phyloP scores from a whole-genome alignment of 2,113 vertebrate genomes.

The Pelecanoides urinatrix region DNA sequence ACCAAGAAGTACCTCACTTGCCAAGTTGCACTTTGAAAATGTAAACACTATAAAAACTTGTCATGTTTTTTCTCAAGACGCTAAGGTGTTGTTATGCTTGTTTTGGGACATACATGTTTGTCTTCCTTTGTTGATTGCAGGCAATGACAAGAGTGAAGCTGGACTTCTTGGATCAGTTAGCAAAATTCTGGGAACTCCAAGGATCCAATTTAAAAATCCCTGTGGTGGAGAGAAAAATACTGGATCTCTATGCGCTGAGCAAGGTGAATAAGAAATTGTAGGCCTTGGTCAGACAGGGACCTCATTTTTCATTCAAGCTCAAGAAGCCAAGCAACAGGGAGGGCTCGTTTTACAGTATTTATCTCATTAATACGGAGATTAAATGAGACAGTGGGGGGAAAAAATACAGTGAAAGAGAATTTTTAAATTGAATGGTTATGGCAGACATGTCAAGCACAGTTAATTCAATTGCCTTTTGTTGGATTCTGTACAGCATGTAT shows the following conservation, averaged over 20 bases:
- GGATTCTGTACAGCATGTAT: background rate
- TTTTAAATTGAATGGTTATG: background rate
- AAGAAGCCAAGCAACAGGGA: background rate
- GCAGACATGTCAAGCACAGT: background rate
- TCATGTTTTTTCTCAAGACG: background rate
- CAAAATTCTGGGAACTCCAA: slow-evolving; percentile 98
- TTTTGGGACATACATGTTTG: background rate
- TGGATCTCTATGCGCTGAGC: slow-evolving; percentile 94
- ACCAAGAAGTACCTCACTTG: background rate
- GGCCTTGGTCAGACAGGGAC: background rate
- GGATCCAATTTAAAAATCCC: slow-evolving; percentile 94
- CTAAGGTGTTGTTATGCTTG: background rate
- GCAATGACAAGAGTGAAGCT: slow-evolving; percentile 95
- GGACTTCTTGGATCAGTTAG: slow-evolving; percentile 96
- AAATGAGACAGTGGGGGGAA: background rate
- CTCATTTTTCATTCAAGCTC: background rate
- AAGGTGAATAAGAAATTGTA: slow-evolving; percentile 77
- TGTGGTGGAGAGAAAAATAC: slow-evolving; percentile 91
- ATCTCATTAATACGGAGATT: background rate
- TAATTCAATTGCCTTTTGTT: background rate
- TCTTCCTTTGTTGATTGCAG: slow-evolving; percentile 64
- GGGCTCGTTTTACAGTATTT: background rate
- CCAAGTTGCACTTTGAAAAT: background rate
- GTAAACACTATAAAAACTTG: background rate
- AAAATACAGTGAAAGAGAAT: background rate